phyloP scores from a whole-genome alignment of 2,113 vertebrate species.

The Lepus americanus region DNA sequence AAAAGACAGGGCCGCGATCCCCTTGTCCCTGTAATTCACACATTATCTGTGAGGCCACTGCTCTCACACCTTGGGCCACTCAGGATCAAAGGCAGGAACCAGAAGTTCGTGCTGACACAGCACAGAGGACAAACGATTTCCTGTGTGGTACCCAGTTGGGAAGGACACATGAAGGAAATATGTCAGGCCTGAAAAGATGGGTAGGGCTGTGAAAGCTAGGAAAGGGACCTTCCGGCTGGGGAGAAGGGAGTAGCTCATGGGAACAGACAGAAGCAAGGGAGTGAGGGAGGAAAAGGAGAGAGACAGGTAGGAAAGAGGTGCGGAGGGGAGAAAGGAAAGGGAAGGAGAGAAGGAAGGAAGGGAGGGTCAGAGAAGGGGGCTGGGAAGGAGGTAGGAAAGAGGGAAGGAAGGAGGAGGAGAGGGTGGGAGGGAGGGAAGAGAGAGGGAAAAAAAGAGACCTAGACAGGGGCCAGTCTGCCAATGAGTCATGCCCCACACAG shows the following conservation, averaged over 20 bases:
- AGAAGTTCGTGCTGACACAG: background rate
- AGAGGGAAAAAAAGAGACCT: background rate
- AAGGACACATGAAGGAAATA: background rate
- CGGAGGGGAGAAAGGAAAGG: too few relatives aligned
- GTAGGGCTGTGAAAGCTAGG: background rate
- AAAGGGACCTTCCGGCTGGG: background rate
- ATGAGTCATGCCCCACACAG: background rate
- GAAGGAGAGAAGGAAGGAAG: too few relatives aligned
- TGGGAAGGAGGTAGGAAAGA: background rate
- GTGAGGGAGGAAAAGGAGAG: background rate
- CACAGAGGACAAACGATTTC: background rate
- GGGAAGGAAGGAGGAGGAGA: background rate
- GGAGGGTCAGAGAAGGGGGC: too few relatives aligned
- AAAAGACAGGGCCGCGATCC: background rate
- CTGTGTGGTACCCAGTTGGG: background rate
- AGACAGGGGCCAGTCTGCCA: background rate
- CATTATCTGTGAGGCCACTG: rapidly evolving
- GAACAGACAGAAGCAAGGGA: background rate
- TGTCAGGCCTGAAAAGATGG: background rate
- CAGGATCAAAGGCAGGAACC: background rate
- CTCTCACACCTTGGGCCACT: background rate
- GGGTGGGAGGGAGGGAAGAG: background rate
- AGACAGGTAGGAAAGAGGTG: too few relatives aligned
- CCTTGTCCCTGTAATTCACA: too few relatives aligned
- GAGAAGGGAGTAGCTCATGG: background rate